Evolutionary conservation across 2,888 invertebrate genomes (phyloP), one percentile per base, ranked within the genome.

Genomic region (Epistrophella euchroma): DNA sequence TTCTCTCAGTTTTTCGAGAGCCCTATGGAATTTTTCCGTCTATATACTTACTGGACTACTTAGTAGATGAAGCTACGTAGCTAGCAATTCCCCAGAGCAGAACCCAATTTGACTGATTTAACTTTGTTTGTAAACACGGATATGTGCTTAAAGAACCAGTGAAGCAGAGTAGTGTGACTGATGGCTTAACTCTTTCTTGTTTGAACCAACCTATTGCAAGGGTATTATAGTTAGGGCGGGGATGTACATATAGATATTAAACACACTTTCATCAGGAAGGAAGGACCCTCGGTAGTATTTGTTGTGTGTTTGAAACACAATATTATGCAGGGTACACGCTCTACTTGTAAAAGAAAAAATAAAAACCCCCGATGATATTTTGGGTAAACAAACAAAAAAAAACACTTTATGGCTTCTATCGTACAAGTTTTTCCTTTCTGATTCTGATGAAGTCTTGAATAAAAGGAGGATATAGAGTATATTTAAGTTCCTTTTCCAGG

Each of bases 281-380:
- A 83, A 78, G 79, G 75, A 84, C 79, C 71, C 79, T 37, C 75
- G 66, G 71, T 35, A 15, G 50, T 25, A 72, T 52, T 75, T 47
- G 9, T 50, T 68, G 5, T 47, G 6, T 68, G 17, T 52, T 50
- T 35, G 32, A 68, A 19, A 50, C 52, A 37, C 5, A 37, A 68
- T 66, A 55, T 40, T 70, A 28, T 13, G 25, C 11, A 77, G 56
- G 58, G 84, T 79, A 75, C 74, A 64, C 50, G 71, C 56, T 45
- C 68, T 68, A 62, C 60, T 66, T 47, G 52, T 43, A 45, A 40
- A 58, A 13, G 17, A 25, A 37, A 62, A 15, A 64, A 17, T 32
- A 28, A 50, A 32, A 6, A 43, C 28, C 70, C 74, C 43, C 6
- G 19, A 60, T 73, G 73, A 77, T 55, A 52, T 45, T 56, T 55